Evolutionary conservation across 2,888 invertebrate species (phyloP), one percentile per base, ranked within the genome.

Genomic region (Himalopsyche tibetana): DNA sequence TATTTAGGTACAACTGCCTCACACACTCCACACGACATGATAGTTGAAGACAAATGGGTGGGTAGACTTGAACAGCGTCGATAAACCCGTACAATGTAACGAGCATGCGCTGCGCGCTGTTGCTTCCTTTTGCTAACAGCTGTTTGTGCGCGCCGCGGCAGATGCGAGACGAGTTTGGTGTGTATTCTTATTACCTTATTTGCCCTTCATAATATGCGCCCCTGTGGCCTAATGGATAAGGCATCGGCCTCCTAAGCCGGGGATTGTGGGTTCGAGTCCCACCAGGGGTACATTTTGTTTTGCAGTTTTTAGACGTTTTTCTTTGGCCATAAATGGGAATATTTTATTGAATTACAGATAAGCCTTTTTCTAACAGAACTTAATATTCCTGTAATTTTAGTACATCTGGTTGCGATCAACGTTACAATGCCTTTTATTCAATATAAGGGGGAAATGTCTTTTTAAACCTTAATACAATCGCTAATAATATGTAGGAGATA

Each of bases 191-290:
- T 36, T 36, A 36, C 74, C 74, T 74, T 74, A 74, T 74, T 36
- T 74, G 74, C 74, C 74, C 36, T 74, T 36, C 74, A 4, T 12
- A 42, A 8, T 45, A 19, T 45, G 19, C 88, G 95, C 95, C 95
- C 95, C 95, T 95, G 95, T 95, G 95, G 95, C 95, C 95, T 95
- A 95, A 95, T 95, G 95, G 95, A 95, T 95, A 95, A 95, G 95
- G 95, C 95, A 95, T 95, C 95, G 95, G 95, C 95, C 95, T 95
- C 95, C 95, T 95, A 95, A 95, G 95, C 95, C 95, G 95, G 95
- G 95, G 95, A 95, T 94, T 95, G 95, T 95, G 95, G 95, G 95
- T 95, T 95, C 95, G 95, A 95, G 95, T 95, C 95, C 95, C 95
- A 95, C 95, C 95, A 95, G 95, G 95, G 95, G 95, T 95, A 95